Percentiles rank a stretch among this genome's conserved stretches.
These are phyloP conservation scores for Cacoxenus indagator DNA, from an alignment of 2,888 invertebrate genomes.

Conservation along the genomic window DNA sequence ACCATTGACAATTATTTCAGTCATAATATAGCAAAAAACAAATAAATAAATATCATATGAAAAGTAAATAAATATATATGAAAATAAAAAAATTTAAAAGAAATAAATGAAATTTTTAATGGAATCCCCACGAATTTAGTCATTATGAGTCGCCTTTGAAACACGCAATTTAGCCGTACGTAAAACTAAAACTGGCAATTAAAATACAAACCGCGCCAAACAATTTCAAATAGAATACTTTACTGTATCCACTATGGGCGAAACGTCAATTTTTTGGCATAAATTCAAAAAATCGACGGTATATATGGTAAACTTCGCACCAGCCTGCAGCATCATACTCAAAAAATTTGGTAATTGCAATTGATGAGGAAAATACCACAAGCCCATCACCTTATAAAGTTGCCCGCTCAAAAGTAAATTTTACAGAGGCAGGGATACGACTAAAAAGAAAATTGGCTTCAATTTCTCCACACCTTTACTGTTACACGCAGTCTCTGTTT, in stretches of 20 bases:
- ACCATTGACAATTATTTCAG: no score
- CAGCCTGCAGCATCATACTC: background rate
- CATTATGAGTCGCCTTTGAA: background rate
- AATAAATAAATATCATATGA: background rate
- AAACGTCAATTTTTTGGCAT: no score
- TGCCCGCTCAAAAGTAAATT: background rate
- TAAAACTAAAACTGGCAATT: background rate
- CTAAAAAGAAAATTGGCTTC: background rate
- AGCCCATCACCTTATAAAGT: background rate
- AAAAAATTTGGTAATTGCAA: background rate
- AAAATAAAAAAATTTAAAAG: background rate
- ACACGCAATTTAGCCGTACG: background rate
- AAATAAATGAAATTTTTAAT: background rate
- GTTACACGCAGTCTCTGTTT: background rate
- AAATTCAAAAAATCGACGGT: no score
- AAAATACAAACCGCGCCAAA: conserved; percentile 10
- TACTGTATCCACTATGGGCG: no score
- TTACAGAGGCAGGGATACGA: background rate
- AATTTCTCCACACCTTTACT: background rate
- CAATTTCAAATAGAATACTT: background rate
- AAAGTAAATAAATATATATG: background rate
- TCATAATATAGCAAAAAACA: no score
- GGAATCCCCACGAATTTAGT: background rate
- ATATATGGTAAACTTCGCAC: no score
- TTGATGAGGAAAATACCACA: background rate